Percentiles rank a stretch among this genome's conserved stretches.
Evolutionary conservation across 2,888 invertebrate species (phyloP).

Genomic region (Meiosimyza decipiens): DNA sequence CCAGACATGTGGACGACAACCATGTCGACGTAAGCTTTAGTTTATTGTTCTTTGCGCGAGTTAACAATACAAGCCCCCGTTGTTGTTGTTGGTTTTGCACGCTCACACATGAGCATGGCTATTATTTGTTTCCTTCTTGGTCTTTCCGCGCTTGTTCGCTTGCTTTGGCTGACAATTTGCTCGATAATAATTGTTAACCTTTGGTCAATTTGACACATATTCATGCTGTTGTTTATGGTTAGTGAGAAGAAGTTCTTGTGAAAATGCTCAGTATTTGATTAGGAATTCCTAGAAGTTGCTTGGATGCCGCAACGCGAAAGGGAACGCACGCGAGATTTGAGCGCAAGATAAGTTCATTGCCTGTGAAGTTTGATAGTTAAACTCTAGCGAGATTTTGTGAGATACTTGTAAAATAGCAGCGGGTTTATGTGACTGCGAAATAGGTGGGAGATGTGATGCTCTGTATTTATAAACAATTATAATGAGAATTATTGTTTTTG

Average conservation of each 20-base stretch:
- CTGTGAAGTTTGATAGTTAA: neutral
- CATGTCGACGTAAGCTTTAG: slow-evolving; percentile 41
- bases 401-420: too few relatives aligned
- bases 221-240: slow-evolving; percentile 42
- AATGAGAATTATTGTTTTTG: too few relatives aligned
- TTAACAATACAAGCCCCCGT: neutral
- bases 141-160: slow-evolving; percentile 33
- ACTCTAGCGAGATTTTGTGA: neutral
- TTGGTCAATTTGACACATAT: slow-evolving; percentile 63
- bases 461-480: too few relatives aligned
- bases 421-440: too few relatives aligned
- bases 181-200: slow-evolving; percentile 66
- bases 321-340: neutral
- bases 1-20: slow-evolving; percentile 48
- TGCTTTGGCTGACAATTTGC: slow-evolving; percentile 63
- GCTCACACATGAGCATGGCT: too few relatives aligned
- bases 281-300: slow-evolving; percentile 25
- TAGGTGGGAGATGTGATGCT: too few relatives aligned
- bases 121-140: neutral
- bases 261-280: slow-evolving; percentile 33
- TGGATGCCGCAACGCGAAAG: neutral
- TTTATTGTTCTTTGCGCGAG: slow-evolving; percentile 39
- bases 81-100: neutral
- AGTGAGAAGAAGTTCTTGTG: slow-evolving; percentile 43
- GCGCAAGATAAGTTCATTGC: neutral